Base-by-base conservation (phyloP, 2,888 invertebrate genomes). In the Macropis europaea region DNA sequence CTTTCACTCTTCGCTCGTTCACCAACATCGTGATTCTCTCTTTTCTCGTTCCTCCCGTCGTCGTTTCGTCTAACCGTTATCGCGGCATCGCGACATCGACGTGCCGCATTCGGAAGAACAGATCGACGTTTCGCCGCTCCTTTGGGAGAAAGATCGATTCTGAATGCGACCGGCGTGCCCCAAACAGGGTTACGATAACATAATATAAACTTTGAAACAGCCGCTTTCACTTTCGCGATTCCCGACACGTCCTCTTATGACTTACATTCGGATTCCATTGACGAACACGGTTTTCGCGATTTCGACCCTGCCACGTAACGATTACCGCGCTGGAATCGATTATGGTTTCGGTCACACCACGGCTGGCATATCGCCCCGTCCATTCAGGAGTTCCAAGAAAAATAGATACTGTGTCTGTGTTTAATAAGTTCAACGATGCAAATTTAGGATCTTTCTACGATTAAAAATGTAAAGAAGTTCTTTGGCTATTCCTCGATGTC, bases 1-100 rank as follows among this genome's bases (percentile, higher is more conserved):
- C 88, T 88, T 88, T 88, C 88, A 88, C 88, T 87, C 86, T 84
- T 73, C 76, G 83, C 83, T 82, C 77, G 79, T 79, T 79, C 69
- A 66, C 67, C 69, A 59, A 13, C 38, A 68, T 73, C 59, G 61
- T 52, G 73, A 76, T 80, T 70, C 80, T 79, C 77, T 75, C 77
- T 72, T 75, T 80, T 61, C 24, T 54, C 42, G 48, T 45, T 56
- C 36, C 38, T 17, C 13, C 28, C 22, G 32, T 43, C 57, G 36
- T 48, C 38, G 24, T 2, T 38, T 34, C 22, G 26, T 72, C 36
- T n/a, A n/a, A n/a, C n/a, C n/a, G n/a, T n/a, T n/a, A n/a, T n/a
- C n/a, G n/a, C n/a, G n/a, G n/a, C n/a, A n/a, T n/a, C n/a, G n/a
- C n/a, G n/a, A n/a, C n/a, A n/a, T n/a, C n/a, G n/a, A n/a, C n/a